These are phyloP conservation scores for Stegostoma tigrinum DNA, from an alignment of 2,113 vertebrate genomes.

Conservation along the genomic window DNA sequence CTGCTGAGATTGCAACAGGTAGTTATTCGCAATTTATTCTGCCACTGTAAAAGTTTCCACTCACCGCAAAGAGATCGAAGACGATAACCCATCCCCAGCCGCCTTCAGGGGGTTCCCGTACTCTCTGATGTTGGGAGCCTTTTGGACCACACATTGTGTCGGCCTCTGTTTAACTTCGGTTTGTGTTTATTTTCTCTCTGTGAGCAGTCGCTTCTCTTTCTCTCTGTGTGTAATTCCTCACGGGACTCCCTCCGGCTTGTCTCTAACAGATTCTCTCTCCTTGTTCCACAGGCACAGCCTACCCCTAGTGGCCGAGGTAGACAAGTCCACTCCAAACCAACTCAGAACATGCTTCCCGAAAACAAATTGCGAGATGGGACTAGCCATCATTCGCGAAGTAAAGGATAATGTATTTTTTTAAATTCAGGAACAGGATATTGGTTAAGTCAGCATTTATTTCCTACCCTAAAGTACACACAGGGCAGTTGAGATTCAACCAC, in stretches of 20 bases:
- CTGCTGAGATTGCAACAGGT: neutral
- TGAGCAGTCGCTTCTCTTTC: neutral
- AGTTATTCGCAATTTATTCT: neutral
- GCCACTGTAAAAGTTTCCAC: neutral
- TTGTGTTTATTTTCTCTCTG: neutral
- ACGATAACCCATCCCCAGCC: slow-evolving; percentile 39
- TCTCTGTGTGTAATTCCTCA: neutral
- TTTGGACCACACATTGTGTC: neutral
- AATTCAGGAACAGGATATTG: too few relatives aligned
- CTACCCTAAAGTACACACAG: too few relatives aligned
- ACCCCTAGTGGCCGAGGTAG: neutral
- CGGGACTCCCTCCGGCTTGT: neutral
- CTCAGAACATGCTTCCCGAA: neutral
- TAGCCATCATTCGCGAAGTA: neutral
- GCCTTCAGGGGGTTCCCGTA: slow-evolving; percentile 25
- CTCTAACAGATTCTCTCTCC: neutral
- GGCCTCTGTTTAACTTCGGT: neutral
- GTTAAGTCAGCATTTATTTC: too few relatives aligned
- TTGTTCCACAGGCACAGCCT: neutral
- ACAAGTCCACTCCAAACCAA: neutral
- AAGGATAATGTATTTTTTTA: neutral
- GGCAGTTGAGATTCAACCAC: too few relatives aligned
- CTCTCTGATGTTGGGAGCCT: neutral
- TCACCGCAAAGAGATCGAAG: slow-evolving; percentile 30
- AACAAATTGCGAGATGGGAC: neutral